Percentiles rank a stretch among this genome's conserved stretches.
phyloP scores from a whole-genome alignment of 2,888 invertebrate genomes.

The Himalopsyche kuldschensis region DNA sequence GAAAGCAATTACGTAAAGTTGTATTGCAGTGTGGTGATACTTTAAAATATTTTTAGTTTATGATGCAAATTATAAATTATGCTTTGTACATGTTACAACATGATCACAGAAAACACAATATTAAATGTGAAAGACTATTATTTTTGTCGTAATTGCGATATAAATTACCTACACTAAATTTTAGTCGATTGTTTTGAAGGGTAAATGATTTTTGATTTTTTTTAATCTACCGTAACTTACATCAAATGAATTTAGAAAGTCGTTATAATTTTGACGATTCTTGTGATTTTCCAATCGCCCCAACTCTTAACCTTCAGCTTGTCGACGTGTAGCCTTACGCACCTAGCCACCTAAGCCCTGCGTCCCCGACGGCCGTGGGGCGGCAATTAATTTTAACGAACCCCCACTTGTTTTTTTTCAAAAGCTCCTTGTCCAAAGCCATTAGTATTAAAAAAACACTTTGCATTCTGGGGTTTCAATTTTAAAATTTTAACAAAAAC shows the following conservation, averaged over 20 bases:
- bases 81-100: no score
- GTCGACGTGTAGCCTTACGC: constrained; percentile 18
- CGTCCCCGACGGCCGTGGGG: constrained; percentile 12
- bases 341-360: not conserved
- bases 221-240: not conserved
- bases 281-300: not conserved
- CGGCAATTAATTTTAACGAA: constrained; percentile 37
- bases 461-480: constrained; percentile 2
- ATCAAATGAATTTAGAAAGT: not conserved
- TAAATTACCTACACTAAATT: not conserved
- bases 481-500: constrained; percentile 10
- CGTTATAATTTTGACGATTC: not conserved
- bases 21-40: no score
- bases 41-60: no score
- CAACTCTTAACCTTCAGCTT: constrained; percentile 12
- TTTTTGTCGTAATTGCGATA: not conserved
- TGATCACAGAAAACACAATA: no score
- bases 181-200: not conserved
- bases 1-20: no score
- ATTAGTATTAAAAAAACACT: constrained; percentile 24
- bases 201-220: not conserved
- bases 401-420: constrained; percentile 8
- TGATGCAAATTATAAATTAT: no score
- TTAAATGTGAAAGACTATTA: not conserved
- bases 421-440: constrained; percentile 16